Conservation (phyloP, 2,113 vertebrate genomes). For the Orthonyx spaldingii region DNA sequence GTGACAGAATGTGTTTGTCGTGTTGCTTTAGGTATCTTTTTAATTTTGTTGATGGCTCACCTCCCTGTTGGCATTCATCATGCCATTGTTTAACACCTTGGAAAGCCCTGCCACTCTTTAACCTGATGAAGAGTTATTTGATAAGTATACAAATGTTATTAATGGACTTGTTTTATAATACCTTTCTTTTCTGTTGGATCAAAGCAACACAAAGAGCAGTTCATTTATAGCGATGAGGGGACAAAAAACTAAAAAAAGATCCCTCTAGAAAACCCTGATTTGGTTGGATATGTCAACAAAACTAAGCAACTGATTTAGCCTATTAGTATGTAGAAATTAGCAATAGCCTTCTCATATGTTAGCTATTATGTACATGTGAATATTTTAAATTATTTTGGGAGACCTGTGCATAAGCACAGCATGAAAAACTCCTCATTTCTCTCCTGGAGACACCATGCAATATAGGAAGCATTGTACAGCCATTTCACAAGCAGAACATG, state of each 20-base stretch:
- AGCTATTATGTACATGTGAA: not conserved
- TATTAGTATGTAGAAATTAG: not conserved
- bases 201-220: not conserved
- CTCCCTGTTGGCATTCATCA: not conserved
- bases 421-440: not conserved
- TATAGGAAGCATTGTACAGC: not conserved
- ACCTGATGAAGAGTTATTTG: not conserved
- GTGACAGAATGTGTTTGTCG: not conserved
- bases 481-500: not conserved
- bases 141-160: not conserved
- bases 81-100: not conserved
- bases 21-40: not conserved
- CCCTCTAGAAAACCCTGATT: not conserved
- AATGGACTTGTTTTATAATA: not conserved
- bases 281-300: not conserved
- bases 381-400: not conserved
- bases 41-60: not conserved
- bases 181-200: not conserved
- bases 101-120: not conserved
- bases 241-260: not conserved
- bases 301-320: not conserved
- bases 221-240: not conserved
- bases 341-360: not conserved
- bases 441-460: not conserved
- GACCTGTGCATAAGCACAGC: not conserved